Evolutionary conservation across 2,113 vertebrate genomes (phyloP), one percentile per base, ranked within the genome.

Genomic region (Microtus richardsoni): DNA sequence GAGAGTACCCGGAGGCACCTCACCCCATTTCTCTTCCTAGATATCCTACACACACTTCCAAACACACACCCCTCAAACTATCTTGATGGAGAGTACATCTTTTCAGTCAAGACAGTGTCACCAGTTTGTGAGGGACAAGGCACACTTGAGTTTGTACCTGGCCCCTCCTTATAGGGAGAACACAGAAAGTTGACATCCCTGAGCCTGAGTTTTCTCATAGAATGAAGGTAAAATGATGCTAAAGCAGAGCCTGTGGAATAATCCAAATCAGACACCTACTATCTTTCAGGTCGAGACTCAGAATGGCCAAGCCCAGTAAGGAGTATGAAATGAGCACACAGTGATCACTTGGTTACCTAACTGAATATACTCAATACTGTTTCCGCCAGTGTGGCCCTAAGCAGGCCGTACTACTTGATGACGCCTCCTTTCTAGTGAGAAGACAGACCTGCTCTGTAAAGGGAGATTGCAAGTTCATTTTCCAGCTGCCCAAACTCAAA

Each of bases 1-100:
- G 1, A 54, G 47, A 39, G 52, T 14, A 14, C 4, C 83, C 24
- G 5, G 3, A 66, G 70, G n/a, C 41, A 52, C 4, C 39, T 12
- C 17, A 8, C 12, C 4, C 3, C 0, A 2, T 16, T n/a, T n/a
- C 39, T 41, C 75, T n/a, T 36, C 41, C 8, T 1, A 22, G 16
- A 10, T 0, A 28, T 52, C 64, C 73, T 88, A 39, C 60, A 16
- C 6, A 28, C 2, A 0, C 16, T 14, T 22, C 17, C 30, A 47
- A 21, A 3, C 2, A 80, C 80, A 64, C 22, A 28, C 2, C 21
- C 49, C 68, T 70, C 52, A 16, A 14, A 30, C 68, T 44, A 52
- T 83, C 94, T 60, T n/a, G 47, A 68, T 3, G 7, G 17, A 68
- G 64, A 36, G 41, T 11, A 47, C 6, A 6, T 91, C 49, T 58